Evolutionary conservation across 2,888 invertebrate genomes (phyloP).

Genomic region (Hypselothyrea guttata): DNA sequence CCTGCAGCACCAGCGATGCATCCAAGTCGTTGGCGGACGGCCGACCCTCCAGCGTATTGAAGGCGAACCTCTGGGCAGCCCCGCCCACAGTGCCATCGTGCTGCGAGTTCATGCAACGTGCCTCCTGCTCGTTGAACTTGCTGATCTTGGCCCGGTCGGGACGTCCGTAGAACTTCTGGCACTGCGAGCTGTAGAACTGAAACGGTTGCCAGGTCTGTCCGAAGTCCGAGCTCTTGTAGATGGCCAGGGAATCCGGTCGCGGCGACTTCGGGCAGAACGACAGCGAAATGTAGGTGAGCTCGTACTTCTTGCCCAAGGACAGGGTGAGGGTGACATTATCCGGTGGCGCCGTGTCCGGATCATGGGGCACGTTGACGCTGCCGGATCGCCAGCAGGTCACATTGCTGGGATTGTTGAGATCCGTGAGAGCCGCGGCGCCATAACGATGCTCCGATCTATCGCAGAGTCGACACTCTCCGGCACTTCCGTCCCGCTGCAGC

Average conservation of each 20-base stretch:
- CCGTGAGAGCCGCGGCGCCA: slow-evolving; percentile 93
- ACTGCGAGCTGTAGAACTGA: slow-evolving; percentile 98
- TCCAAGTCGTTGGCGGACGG: slow-evolving; percentile 98
- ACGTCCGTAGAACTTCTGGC: slow-evolving; percentile 94
- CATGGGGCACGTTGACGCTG: slow-evolving; percentile 87
- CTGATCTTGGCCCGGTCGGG: slow-evolving; percentile 95
- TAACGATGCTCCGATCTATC: slow-evolving; percentile 91
- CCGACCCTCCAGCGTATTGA: slow-evolving; percentile 97
- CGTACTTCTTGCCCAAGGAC: slow-evolving; percentile 97
- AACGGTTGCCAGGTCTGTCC: slow-evolving; percentile 99
- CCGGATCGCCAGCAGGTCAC: slow-evolving; percentile 99
- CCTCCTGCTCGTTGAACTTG: slow-evolving; percentile 98
- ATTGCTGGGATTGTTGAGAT: slow-evolving; percentile 98
- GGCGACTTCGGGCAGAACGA: slow-evolving; percentile 96
- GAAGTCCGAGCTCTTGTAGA: slow-evolving; percentile 98
- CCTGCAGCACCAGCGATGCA: slow-evolving; percentile 97
- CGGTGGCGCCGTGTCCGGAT: slow-evolving; percentile 89
- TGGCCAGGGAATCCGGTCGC: slow-evolving; percentile 97
- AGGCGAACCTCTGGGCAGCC: slow-evolving; percentile 93
- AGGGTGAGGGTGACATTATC: slow-evolving; percentile 97
- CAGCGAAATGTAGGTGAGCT: slow-evolving; percentile 98
- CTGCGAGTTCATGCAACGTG: slow-evolving; percentile 96
- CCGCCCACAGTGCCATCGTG: slow-evolving; percentile 83
- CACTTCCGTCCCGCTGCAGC: slow-evolving; percentile 80
- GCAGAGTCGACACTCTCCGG: slow-evolving; percentile 88